Base-by-base conservation (phyloP, 92 coral and sea anemone species). In the Umimayanthus kanabou region DNA sequence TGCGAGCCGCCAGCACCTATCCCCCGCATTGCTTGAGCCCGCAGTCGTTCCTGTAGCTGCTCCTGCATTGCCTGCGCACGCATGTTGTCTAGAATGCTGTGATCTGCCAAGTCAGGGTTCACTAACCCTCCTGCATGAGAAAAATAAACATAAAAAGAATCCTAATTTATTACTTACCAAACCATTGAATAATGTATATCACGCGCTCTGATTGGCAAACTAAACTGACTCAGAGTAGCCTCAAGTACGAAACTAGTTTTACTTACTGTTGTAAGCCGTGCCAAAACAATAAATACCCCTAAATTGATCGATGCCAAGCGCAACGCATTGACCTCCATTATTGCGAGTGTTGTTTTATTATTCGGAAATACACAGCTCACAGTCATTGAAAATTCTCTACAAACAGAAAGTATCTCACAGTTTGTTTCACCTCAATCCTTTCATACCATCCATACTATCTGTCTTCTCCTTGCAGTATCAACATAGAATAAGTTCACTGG, bases 41-140 rank as follows among this genome's bases (percentile, higher is more conserved):
- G 29, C 67, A 83, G 43, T 15, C 85, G 89, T 70, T 89, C 84
- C 75, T 92, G 92, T 90, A 92, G 81, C 50, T 95, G 96, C 28
- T 92, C 96, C 79, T 95, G 96, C 88, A 93, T 77, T 29, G 98
- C 98, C 75, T 93, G 93, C 30, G 80, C 87, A 20, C 95, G 98
- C 93, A 95, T 90, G 73, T 91, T 91, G 74, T 92, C 90, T 79
- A 95, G 57, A 79, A 88, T 87, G 18, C 83, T 93, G 75, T 93
- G 91, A 70, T 90, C 93, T 28, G 96, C 85, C 73, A 90, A 80
- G 30, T 93, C 98, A 49, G 95, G 94, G 30, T 84, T 89, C 71
- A 85, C 94, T n/a, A 82, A 87, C 40, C 93, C 94, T 92, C 85
- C 67, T 57, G 14, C 14, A 75, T 72, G 40, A 72, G 16, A 20